Evolutionary conservation across 1,140 invertebrate genomes (phyloP).

Genomic region (Lepidurus couesii): DNA sequence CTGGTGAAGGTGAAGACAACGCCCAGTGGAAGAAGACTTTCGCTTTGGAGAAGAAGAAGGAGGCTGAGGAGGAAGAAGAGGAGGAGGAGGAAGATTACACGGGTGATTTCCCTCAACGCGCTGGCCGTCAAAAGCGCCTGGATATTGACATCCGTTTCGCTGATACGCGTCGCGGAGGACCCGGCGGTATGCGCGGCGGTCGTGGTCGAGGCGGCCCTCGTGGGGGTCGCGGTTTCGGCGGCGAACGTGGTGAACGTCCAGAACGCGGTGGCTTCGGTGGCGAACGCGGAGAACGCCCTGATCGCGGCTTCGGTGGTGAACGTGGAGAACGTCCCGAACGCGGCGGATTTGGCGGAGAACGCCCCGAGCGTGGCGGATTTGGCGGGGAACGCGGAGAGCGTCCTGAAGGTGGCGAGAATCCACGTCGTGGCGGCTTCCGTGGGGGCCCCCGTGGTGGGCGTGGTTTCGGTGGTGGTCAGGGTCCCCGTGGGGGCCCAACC

Average conservation of each 20-base stretch:
- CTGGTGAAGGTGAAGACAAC: conserved; percentile 84
- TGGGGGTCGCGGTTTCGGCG: conserved; percentile 43
- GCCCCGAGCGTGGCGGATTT: conserved; percentile 37
- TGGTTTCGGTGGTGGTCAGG: conserved; percentile 36
- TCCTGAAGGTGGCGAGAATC: conserved; percentile 29
- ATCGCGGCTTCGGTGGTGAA: conserved; percentile 37
- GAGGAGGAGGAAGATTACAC: conserved; percentile 49
- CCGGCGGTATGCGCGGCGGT: conserved; percentile 51
- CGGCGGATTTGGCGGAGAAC: conserved; percentile 41
- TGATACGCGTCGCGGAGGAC: conserved; percentile 65
- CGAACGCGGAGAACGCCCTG: conserved; percentile 41
- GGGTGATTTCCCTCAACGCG: conserved; percentile 72
- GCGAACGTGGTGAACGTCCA: conserved; percentile 37
- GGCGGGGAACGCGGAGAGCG: conserved; percentile 37
- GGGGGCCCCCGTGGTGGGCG: conserved; percentile 40
- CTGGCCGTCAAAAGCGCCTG: conserved; percentile 77
- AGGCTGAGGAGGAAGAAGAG: conserved; percentile 53
- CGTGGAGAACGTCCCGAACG: conserved; percentile 34
- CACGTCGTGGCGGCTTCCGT: conserved; percentile 32
- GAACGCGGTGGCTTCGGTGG: conserved; percentile 41
- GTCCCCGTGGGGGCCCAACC: conserved; percentile 36
- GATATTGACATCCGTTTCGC: conserved; percentile 86
- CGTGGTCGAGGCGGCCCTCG: conserved; percentile 40
- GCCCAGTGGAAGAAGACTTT: conserved; percentile 91
- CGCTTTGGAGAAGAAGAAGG: conserved; percentile 71